A percentile compares a stretch with the other conserved stretches of the same genome.
Evolutionary conservation across 92 coral and sea anemone species (phyloP).

Genomic region (Palythoa grandiflora): DNA sequence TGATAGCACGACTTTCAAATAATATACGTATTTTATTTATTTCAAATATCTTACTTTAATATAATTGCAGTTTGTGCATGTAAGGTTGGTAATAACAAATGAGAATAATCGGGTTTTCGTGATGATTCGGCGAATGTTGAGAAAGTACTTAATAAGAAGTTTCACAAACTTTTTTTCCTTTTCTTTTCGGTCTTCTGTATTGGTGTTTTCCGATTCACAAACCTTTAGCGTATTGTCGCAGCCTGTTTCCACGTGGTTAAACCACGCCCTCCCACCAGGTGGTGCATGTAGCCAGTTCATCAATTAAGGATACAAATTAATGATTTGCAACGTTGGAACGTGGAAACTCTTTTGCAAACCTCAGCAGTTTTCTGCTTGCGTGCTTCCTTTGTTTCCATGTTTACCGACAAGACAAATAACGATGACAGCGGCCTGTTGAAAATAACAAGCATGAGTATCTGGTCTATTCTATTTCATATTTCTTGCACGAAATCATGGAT

Average conservation of each 20-base stretch:
- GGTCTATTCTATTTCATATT: background rate
- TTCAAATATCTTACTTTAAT: too few relatives aligned
- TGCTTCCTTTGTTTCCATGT: background rate
- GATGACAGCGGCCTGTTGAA: background rate
- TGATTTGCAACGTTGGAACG: background rate
- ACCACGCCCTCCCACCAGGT: conserved; percentile 43
- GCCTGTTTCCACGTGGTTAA: conserved; percentile 9
- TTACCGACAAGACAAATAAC: background rate
- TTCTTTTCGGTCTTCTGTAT: background rate
- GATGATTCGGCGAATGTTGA: background rate
- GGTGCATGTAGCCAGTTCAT: background rate
- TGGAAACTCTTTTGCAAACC: background rate
- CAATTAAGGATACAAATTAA: background rate
- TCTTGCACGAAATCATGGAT: background rate
- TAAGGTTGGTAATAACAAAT: too few relatives aligned
- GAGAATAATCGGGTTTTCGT: background rate
- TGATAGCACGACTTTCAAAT: too few relatives aligned
- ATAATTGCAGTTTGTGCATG: too few relatives aligned
- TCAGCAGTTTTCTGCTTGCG: background rate
- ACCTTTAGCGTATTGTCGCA: background rate
- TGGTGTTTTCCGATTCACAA: conserved; percentile 19
- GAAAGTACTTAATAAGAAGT: conserved; percentile 2
- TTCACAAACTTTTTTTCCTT: background rate
- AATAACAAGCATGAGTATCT: background rate
- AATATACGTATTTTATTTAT: too few relatives aligned